phyloP scores from a whole-genome alignment of 2,888 invertebrate species.

The Xiphydria camelus region DNA sequence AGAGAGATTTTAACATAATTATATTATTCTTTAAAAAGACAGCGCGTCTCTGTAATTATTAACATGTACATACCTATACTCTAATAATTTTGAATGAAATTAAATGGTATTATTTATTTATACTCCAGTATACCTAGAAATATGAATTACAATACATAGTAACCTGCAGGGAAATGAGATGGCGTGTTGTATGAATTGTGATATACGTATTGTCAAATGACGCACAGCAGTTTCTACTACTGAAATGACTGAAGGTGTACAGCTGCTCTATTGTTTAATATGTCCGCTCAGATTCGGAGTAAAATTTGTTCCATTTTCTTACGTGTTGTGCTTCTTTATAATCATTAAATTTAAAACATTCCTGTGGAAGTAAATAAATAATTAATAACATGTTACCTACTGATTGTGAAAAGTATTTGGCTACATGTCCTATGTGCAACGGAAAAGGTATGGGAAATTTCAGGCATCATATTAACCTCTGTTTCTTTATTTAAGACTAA shows the following conservation, averaged over 20 bases:
- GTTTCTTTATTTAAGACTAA: not conserved
- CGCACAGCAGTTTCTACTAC: not conserved
- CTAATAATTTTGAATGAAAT: constrained; percentile 21
- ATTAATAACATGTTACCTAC: constrained; percentile 8
- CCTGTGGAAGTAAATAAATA: not conserved
- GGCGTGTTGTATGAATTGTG: too few relatives aligned
- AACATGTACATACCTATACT: constrained; percentile 21
- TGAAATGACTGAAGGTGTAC: too few relatives aligned
- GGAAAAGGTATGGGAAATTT: constrained; percentile 18
- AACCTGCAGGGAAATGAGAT: too few relatives aligned
- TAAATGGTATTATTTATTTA: constrained; percentile 15
- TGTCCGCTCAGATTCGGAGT: constrained; percentile 4
- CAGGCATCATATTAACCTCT: not conserved
- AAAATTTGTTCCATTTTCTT: constrained; percentile 3
- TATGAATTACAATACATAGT: too few relatives aligned
- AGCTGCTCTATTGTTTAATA: constrained; percentile 10
- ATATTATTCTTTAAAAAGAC: constrained; percentile 19
- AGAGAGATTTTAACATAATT: too few relatives aligned
- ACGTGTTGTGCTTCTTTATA: not conserved
- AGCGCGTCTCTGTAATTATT: constrained; percentile 13
- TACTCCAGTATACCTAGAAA: too few relatives aligned
- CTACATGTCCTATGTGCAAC: constrained; percentile 22
- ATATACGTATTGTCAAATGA: not conserved
- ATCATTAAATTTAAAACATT: not conserved
- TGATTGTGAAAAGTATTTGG: constrained; percentile 12